A percentile compares a stretch with the other conserved stretches of the same genome.
These are phyloP conservation scores for Drosophila melanosoma DNA, from an alignment of 2,888 invertebrate genomes.

Conservation along the genomic window DNA sequence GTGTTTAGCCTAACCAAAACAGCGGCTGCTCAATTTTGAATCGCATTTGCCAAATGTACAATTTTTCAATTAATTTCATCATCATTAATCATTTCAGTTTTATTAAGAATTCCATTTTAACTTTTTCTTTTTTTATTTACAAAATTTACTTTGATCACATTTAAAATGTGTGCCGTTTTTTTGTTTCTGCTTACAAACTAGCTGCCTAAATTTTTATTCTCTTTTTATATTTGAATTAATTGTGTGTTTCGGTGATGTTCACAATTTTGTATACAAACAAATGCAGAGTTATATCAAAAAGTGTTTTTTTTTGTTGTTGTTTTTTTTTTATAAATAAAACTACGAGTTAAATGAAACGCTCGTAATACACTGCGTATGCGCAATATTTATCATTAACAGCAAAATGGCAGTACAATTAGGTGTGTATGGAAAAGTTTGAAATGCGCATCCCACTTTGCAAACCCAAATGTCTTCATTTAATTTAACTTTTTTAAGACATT, in stretches of 20 bases:
- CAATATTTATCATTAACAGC: slow-evolving; percentile 24
- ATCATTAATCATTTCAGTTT: not conserved
- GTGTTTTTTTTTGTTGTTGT: not conserved
- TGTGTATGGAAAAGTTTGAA: slow-evolving; percentile 3
- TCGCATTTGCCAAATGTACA: slow-evolving; percentile 70
- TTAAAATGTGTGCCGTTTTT: slow-evolving; percentile 51
- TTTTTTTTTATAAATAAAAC: slow-evolving; percentile 44
- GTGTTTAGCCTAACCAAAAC: slow-evolving; percentile 55
- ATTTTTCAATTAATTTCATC: slow-evolving; percentile 13
- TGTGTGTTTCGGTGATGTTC: slow-evolving; percentile 42
- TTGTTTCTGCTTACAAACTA: slow-evolving; percentile 23
- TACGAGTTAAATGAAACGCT: slow-evolving; percentile 62
- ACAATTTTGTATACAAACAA: slow-evolving; percentile 42
- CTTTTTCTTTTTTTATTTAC: slow-evolving; percentile 38
- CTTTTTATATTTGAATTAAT: slow-evolving; percentile 9
- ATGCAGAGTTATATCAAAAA: slow-evolving; percentile 52
- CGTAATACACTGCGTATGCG: slow-evolving; percentile 47
- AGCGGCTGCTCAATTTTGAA: slow-evolving; percentile 70
- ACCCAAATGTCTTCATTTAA: slow-evolving; percentile 17
- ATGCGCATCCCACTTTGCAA: not conserved
- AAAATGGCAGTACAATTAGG: slow-evolving; percentile 62
- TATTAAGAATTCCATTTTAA: slow-evolving; percentile 21
- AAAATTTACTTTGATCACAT: slow-evolving; percentile 64
- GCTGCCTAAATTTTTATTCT: not conserved
- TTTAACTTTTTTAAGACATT: slow-evolving; percentile 3